Base-by-base conservation (phyloP, 92 coral and sea anemone species). In the Bergia puertoricense region DNA sequence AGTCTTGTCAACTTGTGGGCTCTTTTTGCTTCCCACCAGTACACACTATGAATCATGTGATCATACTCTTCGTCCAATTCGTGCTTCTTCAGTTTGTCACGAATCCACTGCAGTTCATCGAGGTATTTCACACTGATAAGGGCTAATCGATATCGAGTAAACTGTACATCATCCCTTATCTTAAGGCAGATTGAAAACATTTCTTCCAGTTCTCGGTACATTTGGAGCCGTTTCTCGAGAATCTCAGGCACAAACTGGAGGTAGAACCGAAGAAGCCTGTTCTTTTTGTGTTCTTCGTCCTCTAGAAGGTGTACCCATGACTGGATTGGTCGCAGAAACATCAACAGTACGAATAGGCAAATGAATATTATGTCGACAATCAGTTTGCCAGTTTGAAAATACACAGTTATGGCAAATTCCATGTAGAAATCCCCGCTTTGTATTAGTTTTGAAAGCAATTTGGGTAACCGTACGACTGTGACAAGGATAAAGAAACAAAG, bases 231-330 rank as follows among this genome's bases (percentile, higher is more conserved):
- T 77, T 90, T 93, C 37, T 92, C 90, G 36, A 92, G 71, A 39
- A 97, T 92, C 66, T 94, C 96, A 0, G 99, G 96, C 78, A 97
- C 95, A 95, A 98, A 95, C 91, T 95, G 94, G 54, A 91, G 67
- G 89, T 95, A 96, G 75, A 92, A 96, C 48, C 88, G 86, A 40
- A 97, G 90, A 44, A 94, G 89, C 48, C 99, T 95, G 75, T 89
- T 90, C 85, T 93, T 94, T 56, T 90, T 91, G 77, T 97, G 99
- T 37, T 97, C 97, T 77, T 95, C 99, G 42, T 97, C 98, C 75
- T 97, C 99, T 76, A 97, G 80, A 22, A 97, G 90, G 83, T 95
- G 98, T 18, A 97, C 98, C 99, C 99, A 97, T 22, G 98, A 92
- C 76, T 94, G 96, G 7, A 96, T 88, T 68, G 99, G 99, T 85